phyloP scores from a whole-genome alignment of 2,113 vertebrate species.

The Dasyornis broadbenti region DNA sequence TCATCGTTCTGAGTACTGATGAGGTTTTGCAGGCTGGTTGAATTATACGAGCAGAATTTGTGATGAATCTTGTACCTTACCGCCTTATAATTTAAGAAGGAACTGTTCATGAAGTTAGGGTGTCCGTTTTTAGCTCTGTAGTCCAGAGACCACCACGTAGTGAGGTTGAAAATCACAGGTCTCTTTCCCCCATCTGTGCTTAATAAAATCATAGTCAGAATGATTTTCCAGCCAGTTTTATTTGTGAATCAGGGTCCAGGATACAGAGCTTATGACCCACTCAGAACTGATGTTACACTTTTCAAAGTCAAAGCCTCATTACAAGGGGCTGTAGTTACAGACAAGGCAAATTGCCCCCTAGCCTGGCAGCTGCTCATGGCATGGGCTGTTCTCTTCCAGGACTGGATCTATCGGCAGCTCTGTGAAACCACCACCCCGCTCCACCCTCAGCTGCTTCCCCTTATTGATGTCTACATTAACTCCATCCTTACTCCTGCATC shows the following conservation, averaged over 20 bases:
- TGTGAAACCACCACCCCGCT: constrained; percentile 92
- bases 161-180: background rate
- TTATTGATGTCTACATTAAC: constrained; percentile 96
- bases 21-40: background rate
- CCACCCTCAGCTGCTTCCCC: constrained; percentile 92
- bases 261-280: background rate
- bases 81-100: background rate
- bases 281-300: background rate
- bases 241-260: background rate
- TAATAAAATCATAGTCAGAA: background rate
- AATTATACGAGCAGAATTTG: background rate
- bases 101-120: background rate
- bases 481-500: constrained; percentile 96
- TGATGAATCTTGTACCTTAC: background rate
- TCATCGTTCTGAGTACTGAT: background rate
- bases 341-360: background rate
- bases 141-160: background rate
- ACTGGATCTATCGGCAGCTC: constrained; percentile 97
- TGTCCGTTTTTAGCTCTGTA: background rate
- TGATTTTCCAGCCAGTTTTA: background rate
- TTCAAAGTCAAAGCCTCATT: background rate
- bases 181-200: background rate
- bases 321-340: background rate
- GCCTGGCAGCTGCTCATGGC: background rate
- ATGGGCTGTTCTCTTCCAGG: constrained; percentile 65